Conservation (phyloP, 2,113 vertebrate species). For the Buteo buteo region DNA sequence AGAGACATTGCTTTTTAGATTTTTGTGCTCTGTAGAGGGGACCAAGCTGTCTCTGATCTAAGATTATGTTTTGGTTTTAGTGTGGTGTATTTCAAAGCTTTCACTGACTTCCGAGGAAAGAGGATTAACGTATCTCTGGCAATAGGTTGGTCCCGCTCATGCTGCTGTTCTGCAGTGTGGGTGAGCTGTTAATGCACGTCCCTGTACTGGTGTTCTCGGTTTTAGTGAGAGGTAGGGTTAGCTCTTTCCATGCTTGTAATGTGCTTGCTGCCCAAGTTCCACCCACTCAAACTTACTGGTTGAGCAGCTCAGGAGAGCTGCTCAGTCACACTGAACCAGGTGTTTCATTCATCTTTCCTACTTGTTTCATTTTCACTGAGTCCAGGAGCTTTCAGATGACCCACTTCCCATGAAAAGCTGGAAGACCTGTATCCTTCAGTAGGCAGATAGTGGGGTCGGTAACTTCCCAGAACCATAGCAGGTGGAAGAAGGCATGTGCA, state of each 20-base stretch:
- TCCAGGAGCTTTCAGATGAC: background rate
- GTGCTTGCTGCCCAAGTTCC: background rate
- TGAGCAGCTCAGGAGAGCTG: background rate
- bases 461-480: background rate
- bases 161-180: background rate
- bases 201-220: fast-evolving
- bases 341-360: background rate
- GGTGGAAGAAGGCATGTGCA: background rate
- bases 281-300: background rate
- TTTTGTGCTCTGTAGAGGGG: background rate
- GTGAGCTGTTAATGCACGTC: background rate
- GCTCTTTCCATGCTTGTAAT: background rate
- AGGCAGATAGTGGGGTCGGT: background rate
- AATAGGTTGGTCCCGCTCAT: fast-evolving
- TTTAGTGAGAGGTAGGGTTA: background rate
- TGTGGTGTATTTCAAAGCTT: background rate
- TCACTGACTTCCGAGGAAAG: background rate
- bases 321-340: background rate
- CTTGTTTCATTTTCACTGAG: background rate
- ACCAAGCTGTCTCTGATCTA: background rate
- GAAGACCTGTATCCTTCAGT: background rate
- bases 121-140: background rate
- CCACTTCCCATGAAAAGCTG: background rate
- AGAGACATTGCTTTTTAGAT: background rate
- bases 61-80: background rate